These are phyloP conservation scores for Trichechus manatus DNA, from an alignment of 2,113 vertebrate species.

Conservation along the genomic window DNA sequence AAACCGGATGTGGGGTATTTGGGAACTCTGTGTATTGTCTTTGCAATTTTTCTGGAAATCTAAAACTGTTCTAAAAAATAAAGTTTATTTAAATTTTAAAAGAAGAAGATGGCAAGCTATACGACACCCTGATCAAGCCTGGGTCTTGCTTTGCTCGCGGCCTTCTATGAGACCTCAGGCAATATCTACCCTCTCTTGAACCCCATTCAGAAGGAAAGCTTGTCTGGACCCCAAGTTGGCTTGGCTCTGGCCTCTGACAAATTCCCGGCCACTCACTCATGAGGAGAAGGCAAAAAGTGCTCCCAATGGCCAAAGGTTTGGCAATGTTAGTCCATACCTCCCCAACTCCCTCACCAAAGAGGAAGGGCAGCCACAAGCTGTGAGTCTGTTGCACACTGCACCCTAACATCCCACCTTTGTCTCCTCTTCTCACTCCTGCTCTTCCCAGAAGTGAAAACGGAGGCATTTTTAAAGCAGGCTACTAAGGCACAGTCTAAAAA, in stretches of 20 bases:
- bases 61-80: conserved; percentile 26
- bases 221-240: not conserved
- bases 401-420: not conserved
- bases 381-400: not conserved
- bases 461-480: conserved; percentile 65
- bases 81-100: not conserved
- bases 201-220: not conserved
- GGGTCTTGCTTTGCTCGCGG: not conserved
- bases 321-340: not conserved
- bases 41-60: conserved; percentile 46
- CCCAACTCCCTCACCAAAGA: not conserved
- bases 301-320: not conserved
- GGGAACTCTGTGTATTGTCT: not conserved
- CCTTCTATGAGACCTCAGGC: not conserved
- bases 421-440: conserved; percentile 30
- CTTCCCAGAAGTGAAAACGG: conserved; percentile 34
- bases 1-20: not conserved
- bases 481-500: conserved; percentile 71
- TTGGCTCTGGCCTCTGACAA: not conserved
- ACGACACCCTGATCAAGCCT: not conserved
- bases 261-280: not conserved
- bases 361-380: not conserved
- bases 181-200: not conserved
- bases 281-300: not conserved
- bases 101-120: not conserved